A percentile compares a stretch with the other conserved stretches of the same genome.
Conservation (phyloP, 2,797 vertebrate species). For the Lagorchestes hirsutus region DNA sequence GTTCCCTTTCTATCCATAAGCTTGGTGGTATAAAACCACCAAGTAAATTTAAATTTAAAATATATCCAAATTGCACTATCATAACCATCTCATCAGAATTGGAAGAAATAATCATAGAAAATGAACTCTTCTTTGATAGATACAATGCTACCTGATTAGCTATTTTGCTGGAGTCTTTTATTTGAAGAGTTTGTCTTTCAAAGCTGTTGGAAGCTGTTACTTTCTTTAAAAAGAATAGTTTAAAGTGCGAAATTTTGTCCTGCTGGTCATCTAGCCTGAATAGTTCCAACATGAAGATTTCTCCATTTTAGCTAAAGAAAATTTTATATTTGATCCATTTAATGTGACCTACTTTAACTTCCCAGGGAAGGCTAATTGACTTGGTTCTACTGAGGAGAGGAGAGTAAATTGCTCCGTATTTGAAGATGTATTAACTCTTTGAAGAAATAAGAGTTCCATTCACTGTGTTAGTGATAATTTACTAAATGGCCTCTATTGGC, state of each 20-base stretch:
- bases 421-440: conserved; percentile 5
- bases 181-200: neutral
- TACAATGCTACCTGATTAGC: neutral
- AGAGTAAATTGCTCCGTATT: neutral
- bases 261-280: neutral
- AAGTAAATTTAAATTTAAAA: neutral
- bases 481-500: neutral
- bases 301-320: neutral
- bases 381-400: conserved; percentile 11
- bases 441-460: neutral
- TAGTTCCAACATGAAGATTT: neutral
- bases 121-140: neutral
- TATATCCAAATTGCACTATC: neutral
- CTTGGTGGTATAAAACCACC: neutral
- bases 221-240: neutral
- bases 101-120: neutral
- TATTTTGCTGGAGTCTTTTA: conserved; percentile 33
- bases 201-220: neutral
- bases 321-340: neutral
- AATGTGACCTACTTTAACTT: neutral
- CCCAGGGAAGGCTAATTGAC: neutral
- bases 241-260: neutral
- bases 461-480: neutral
- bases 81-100: neutral
- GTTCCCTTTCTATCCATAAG: neutral